Base-by-base conservation (phyloP, 2,888 invertebrate species). In the Dicyrtoma fusca region DNA sequence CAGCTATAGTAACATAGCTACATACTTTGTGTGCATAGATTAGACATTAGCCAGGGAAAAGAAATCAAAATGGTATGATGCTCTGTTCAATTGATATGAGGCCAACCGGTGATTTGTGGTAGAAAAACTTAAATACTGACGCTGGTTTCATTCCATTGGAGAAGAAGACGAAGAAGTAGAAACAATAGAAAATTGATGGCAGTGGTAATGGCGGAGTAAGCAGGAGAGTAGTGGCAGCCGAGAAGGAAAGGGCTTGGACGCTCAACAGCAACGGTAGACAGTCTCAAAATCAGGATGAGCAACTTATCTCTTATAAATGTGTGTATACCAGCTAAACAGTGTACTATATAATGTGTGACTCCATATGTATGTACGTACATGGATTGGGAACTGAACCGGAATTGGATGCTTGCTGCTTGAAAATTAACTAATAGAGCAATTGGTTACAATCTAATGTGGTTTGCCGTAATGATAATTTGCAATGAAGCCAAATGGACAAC, bases 341-440 rank as follows among this genome's bases (percentile, higher is more conserved):
- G n/a, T n/a, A n/a, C 34, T 34, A 8, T 34, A 8, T 34, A 8
- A 5, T 34, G 21, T 55, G 5, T 21, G 21, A 2, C 21, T 19
- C 19, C 21, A 19, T 17, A 19, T 13, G 17, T 17, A 8, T 55
- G 55, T 5, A 13, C 3, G 21, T 55, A 25, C 21, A 8, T 34
- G 34, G 8, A 34, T 34, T 34, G 34, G 3, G 34, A 34, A 34
- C 34, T 34, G 34, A 34, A 34, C 34, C 34, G 34, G 34, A 34
- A 34, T 34, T 34, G 17, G 42, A 11, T 34, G 51, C 34, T 26
- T 65, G 47, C 65, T 65, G 26, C 53, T 65, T 34, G 25, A 11
- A 63, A 53, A 53, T 55, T 64, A 55, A 63, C 62, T 72, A 72
- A 72, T 72, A 72, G 72, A 72, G 72, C 72, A 72, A 72, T 68